A percentile compares a stretch with the other conserved stretches of the same genome.
phyloP scores from a whole-genome alignment of 2,113 vertebrate species.

The Thryonomys swinderianus region DNA sequence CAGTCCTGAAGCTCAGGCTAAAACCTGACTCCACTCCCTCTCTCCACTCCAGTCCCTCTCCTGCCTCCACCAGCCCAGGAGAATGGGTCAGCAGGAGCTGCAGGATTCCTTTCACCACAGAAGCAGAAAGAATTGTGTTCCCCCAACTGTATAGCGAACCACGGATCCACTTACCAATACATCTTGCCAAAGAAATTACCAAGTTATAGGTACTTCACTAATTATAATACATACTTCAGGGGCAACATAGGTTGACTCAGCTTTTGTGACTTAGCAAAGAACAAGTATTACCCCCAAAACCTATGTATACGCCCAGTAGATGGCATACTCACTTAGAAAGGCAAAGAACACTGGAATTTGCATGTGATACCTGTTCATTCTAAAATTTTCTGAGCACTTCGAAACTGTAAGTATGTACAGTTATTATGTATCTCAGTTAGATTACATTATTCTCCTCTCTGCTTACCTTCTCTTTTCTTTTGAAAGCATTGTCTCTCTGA shows the following conservation, averaged over 20 bases:
- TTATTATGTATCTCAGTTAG: not conserved
- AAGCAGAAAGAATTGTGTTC: not conserved
- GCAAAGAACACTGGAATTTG: not conserved
- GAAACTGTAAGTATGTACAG: not conserved
- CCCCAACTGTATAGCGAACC: not conserved
- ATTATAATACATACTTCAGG: not conserved
- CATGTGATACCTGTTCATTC: not conserved
- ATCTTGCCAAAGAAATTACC: not conserved
- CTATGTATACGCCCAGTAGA: not conserved
- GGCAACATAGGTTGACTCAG: not conserved
- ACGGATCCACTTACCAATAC: not conserved
- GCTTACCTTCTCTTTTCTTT: not conserved
- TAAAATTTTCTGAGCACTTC: not conserved
- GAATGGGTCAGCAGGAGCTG: not conserved
- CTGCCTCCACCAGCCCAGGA: not conserved
- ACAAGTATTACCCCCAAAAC: not conserved
- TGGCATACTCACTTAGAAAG: not conserved
- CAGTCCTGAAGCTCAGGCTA: not conserved
- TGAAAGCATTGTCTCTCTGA: not conserved
- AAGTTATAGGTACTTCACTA: not conserved
- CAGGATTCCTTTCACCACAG: not conserved
- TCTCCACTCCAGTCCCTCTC: not conserved
- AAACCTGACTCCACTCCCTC: not conserved
- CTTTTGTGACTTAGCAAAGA: conserved; percentile 23
- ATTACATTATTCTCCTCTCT: not conserved